Evolutionary conservation across 1,140 invertebrate genomes (phyloP), one percentile per base, ranked within the genome.

Genomic region (Sitobion miscanthi): DNA sequence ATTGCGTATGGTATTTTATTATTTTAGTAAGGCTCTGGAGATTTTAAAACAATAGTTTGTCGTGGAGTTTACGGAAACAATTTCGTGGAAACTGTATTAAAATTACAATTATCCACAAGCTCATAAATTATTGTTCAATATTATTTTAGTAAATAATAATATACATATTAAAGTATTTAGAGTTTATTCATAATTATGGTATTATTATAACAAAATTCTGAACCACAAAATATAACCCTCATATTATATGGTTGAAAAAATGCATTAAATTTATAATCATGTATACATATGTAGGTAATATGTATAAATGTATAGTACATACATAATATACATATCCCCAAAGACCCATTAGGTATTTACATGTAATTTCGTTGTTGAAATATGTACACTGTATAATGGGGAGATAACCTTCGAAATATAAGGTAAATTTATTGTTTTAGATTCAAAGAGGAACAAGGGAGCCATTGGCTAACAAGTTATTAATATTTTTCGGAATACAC

Each of bases 361-460:
- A 47, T 87, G 85, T 88, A 52, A 88, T 52, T 52, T 52, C 21
- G 47, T 88, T 88, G 86, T 88, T 52, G 86, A 52, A 49, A 52
- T 88, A 52, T 87, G 21, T 47, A 87, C 25, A 20, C 45, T 77
- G 30, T 77, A 77, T 77, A 77, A 77, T 77, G n/a, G 25, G 30
- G 62, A 77, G 62, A 77, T 77, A 77, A 77, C 62, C 30, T 77
- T 77, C 30, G n/a, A 77, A n/a, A 77, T 77, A 17, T 77, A 14
- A 77, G 62, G n/a, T 77, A 77, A 77, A 77, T n/a, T 30, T 77
- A 77, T n/a, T 77, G n/a, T 77, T 77, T 77, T 77, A 77, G n/a
- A 77, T 20, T 77, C n/a, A 77, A 69, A 77, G 62, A 77, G 62
- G n/a, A 77, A n/a, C n/a, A 77, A 77, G 62, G n/a, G 62, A 77